Evolutionary conservation across 2,888 invertebrate genomes (phyloP).

Genomic region (Patella depressa): DNA sequence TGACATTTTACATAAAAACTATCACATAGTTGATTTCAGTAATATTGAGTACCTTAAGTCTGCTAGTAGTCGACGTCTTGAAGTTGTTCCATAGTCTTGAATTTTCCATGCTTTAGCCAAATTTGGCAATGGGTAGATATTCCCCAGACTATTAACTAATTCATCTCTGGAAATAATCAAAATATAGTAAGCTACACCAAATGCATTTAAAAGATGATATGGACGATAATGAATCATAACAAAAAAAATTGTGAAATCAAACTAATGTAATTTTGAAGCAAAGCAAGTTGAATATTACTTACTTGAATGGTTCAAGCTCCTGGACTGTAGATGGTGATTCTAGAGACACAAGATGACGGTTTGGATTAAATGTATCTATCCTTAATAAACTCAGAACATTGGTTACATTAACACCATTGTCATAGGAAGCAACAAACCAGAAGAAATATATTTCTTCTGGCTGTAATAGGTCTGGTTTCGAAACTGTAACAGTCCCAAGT

Average conservation of each 20-base stretch:
- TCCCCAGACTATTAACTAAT: too few relatives aligned
- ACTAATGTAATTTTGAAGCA: background rate
- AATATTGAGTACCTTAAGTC: too few relatives aligned
- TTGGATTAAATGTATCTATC: background rate
- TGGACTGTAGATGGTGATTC: background rate
- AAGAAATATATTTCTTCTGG: conserved; percentile 2
- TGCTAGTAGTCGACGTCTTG: background rate
- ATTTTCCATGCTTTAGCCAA: background rate
- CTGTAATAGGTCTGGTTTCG: background rate
- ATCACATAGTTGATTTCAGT: too few relatives aligned
- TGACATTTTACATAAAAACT: too few relatives aligned
- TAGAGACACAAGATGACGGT: background rate
- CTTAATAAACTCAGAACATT: background rate
- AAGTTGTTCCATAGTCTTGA: background rate
- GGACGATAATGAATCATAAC: too few relatives aligned
- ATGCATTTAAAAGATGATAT: too few relatives aligned
- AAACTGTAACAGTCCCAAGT: background rate
- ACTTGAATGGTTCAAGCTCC: background rate
- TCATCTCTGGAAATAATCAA: too few relatives aligned
- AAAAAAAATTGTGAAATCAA: too few relatives aligned
- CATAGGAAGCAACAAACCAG: background rate
- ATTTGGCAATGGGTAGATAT: too few relatives aligned
- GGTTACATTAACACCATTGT: background rate
- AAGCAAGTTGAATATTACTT: background rate
- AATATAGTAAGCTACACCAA: too few relatives aligned